Evolutionary conservation across 2,797 vertebrate genomes (phyloP).

Genomic region (Poeciliopsis presidionis): DNA sequence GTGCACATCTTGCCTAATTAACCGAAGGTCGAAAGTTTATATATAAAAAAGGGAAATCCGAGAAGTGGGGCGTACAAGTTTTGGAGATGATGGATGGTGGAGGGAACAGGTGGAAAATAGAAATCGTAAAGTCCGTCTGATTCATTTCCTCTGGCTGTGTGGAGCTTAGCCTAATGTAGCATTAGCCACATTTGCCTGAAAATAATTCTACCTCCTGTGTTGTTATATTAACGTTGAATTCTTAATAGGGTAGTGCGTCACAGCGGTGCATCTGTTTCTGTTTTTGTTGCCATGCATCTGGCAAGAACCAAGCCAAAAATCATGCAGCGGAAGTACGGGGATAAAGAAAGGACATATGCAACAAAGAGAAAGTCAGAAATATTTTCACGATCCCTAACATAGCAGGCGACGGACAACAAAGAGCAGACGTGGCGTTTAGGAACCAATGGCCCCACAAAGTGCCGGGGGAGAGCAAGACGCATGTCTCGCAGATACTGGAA

Average conservation of each 20-base stretch:
- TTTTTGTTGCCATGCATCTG: not conserved
- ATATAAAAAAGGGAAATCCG: slow-evolving; percentile 19
- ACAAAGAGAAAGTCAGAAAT: not conserved
- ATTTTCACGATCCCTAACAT: not conserved
- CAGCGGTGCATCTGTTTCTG: not conserved
- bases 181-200: not conserved
- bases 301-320: not conserved
- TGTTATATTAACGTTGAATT: not conserved
- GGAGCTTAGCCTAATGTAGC: not conserved
- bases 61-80: slow-evolving; percentile 14
- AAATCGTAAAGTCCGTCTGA: not conserved
- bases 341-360: not conserved
- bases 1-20: slow-evolving; percentile 45
- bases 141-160: not conserved
- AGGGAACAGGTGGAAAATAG: not conserved
- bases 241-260: not conserved
- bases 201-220: not conserved
- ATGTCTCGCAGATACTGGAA: not conserved
- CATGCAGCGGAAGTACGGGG: not conserved
- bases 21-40: slow-evolving; percentile 54
- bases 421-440: not conserved
- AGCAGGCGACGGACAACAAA: not conserved
- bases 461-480: not conserved
- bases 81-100: not conserved
- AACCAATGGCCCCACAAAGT: not conserved